phyloP scores from a whole-genome alignment of 2,113 vertebrate species.

The Fregata magnificens region DNA sequence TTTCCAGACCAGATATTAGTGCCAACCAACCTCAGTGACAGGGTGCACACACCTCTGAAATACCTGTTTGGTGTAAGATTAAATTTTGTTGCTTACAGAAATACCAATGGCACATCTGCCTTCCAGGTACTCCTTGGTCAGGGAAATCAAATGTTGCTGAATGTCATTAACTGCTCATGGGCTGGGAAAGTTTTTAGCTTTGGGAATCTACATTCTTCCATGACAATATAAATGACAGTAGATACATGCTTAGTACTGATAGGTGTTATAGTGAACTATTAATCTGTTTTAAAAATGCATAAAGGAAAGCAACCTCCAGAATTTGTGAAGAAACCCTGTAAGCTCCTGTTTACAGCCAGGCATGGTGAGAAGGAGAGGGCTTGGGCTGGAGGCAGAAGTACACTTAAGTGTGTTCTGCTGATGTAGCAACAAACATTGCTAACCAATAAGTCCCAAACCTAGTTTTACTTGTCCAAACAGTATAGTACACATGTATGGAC shows the following conservation, averaged over 20 bases:
- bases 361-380: neutral
- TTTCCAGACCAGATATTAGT: neutral
- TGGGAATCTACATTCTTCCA: neutral
- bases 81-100: neutral
- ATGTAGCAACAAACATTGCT: neutral
- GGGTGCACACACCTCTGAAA: neutral
- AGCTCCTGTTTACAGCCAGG: neutral
- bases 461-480: neutral
- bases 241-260: neutral
- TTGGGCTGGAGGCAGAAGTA: neutral
- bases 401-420: neutral
- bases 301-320: neutral
- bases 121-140: neutral
- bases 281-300: neutral
- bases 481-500: neutral
- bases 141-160: neutral
- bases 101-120: neutral
- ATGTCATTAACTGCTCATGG: neutral
- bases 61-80: neutral
- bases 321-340: neutral
- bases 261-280: neutral
- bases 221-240: neutral
- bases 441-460: neutral
- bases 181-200: neutral
- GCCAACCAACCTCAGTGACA: neutral